Evolutionary conservation across 2,797 vertebrate species (phyloP).

Genomic region (Spinibarbus caldwelli): DNA sequence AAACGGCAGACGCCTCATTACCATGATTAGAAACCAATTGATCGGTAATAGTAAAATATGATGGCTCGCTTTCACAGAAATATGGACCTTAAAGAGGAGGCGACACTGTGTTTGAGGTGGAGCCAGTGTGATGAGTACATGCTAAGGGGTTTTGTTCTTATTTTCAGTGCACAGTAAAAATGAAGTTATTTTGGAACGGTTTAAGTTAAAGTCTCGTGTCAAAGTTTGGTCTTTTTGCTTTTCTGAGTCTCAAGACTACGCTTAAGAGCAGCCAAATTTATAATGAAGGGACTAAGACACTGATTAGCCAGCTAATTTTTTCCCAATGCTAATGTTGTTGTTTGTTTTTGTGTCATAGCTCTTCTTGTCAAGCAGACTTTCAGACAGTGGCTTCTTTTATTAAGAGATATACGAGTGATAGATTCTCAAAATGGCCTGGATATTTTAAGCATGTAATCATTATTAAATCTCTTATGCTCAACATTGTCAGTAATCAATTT

Average conservation of each 20-base stretch:
- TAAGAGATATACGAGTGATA: slow-evolving; percentile 65
- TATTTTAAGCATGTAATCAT: slow-evolving; percentile 73
- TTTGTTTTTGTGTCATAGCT: slow-evolving; percentile 52
- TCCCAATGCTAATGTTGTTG: slow-evolving; percentile 45
- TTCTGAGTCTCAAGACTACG: slow-evolving; percentile 35
- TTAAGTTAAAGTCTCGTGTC: slow-evolving; percentile 39
- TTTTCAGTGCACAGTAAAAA: slow-evolving; percentile 9
- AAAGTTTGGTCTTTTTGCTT: slow-evolving; percentile 20
- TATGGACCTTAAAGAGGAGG: slow-evolving; percentile 74
- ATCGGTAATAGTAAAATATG: slow-evolving; percentile 89
- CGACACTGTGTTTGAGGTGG: slow-evolving; percentile 24
- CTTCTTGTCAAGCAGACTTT: slow-evolving; percentile 45
- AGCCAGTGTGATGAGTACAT: slow-evolving; percentile 2
- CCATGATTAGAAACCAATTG: slow-evolving; percentile 88
- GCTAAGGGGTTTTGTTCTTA: slow-evolving; percentile 17
- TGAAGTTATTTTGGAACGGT: neutral
- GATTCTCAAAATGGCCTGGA: slow-evolving; percentile 69
- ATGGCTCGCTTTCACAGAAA: slow-evolving; percentile 78
- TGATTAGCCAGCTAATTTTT: slow-evolving; percentile 56
- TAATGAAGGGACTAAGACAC: slow-evolving; percentile 54
- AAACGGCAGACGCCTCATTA: slow-evolving; percentile 84
- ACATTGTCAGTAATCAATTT: slow-evolving; percentile 78
- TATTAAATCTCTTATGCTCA: slow-evolving; percentile 69
- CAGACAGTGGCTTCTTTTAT: slow-evolving; percentile 60
- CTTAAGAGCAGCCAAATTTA: slow-evolving; percentile 50